A percentile compares a stretch with the other conserved stretches of the same genome.
Conservation (phyloP, 2,113 vertebrate species). For the Leucopsar rothschildi region DNA sequence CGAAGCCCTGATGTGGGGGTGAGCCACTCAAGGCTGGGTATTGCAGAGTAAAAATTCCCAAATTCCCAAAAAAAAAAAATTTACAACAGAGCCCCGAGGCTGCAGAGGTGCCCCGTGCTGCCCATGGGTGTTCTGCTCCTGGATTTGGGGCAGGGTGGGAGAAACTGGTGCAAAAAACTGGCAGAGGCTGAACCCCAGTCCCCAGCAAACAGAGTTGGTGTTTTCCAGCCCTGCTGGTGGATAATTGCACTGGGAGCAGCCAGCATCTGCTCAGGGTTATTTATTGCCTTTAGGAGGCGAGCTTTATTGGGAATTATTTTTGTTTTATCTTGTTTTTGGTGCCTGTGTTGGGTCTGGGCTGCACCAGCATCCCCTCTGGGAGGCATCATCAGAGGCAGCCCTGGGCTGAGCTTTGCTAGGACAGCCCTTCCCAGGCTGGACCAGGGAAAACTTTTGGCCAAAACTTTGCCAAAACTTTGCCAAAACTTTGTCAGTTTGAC, state of each 20-base stretch:
- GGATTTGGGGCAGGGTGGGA: neutral
- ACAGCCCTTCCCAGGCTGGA: rapidly evolving
- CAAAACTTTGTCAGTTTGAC: too few relatives aligned
- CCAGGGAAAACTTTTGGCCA: neutral
- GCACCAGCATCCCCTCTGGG: neutral
- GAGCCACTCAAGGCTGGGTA: rapidly evolving
- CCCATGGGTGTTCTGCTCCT: neutral
- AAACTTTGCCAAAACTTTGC: too few relatives aligned
- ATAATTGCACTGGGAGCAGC: neutral
- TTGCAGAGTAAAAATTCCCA: neutral
- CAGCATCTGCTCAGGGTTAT: conserved; percentile 17
- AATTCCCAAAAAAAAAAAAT: too few relatives aligned
- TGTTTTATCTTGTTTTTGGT: conserved; percentile 1
- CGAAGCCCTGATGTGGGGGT: neutral
- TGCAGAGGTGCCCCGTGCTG: neutral
- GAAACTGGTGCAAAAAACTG: neutral
- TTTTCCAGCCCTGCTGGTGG: neutral
- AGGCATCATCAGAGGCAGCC: neutral
- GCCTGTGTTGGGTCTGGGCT: neutral
- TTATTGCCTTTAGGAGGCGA: neutral
- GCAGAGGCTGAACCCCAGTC: neutral
- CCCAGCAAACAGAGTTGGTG: neutral
- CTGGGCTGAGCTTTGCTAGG: neutral
- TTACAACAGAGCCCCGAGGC: neutral
- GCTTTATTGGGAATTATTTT: neutral